Evolutionary conservation across 1,140 invertebrate genomes (phyloP), one percentile per base, ranked within the genome.

Genomic region (Neelides sp.): DNA sequence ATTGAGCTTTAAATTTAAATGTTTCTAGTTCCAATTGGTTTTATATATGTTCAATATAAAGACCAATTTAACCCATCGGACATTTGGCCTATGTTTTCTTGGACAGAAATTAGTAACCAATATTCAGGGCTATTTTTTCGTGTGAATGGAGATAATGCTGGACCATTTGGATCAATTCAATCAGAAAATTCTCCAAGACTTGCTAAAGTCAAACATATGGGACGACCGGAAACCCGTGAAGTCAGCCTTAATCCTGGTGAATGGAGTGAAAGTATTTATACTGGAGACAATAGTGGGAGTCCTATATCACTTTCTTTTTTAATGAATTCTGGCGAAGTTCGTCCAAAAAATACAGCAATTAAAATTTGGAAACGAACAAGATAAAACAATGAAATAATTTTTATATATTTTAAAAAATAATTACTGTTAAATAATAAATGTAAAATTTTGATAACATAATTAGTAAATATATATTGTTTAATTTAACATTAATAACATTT

Each of bases 101-200:
- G 50, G 50, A 22, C 4, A 12, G 42, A 52, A 23, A 34, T 45
- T 3, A 52, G 32, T 1, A 13, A 1, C 3, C 12, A 26, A 12
- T 52, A 52, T 46, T 42, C 50, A n/a, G 50, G 50, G n/a, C 13
- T 34, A 4, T 52, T 52, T 28, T 52, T 52, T 26, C 50, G 50
- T 10, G 50, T 36, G 8, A 43, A 10, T n/a, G 50, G 50, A 22
- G 43, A 36, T 17, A 13, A 28, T 7, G 24, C 50, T 36, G 30
- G 22, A 3, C 3, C 20, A 13, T 46, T 45, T 34, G 50, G 50
- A 17, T 7, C n/a, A 2, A n/a, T 10, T 5, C 50, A 52, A 23
- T 23, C 5, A 2, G 30, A 22, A 12, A 37, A 26, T 46, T n/a
- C 37, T 15, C 50, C 50, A 10, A 24, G 43, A 19, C 17, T 52